Evolutionary conservation across 2,113 vertebrate genomes (phyloP).

Genomic region (Ifrita kowaldi): DNA sequence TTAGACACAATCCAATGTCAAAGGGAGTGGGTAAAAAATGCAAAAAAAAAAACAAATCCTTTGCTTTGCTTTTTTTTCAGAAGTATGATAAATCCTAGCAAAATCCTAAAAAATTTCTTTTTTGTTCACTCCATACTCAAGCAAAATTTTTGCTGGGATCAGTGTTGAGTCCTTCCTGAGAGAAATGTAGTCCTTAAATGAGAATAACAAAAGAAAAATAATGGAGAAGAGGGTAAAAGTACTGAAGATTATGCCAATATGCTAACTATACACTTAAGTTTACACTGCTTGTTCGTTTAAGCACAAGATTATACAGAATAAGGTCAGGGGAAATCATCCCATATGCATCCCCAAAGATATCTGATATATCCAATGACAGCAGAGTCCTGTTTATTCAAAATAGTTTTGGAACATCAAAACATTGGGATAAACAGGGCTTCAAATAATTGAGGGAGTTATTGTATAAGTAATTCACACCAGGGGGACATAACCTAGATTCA

Average conservation of each 20-base stretch:
- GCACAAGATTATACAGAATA: slow-evolving; percentile 30
- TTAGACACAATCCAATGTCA: neutral
- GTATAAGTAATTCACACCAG: slow-evolving; percentile 66
- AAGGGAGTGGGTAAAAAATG: neutral
- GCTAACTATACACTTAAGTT: neutral
- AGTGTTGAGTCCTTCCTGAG: neutral
- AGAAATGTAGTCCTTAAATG: neutral
- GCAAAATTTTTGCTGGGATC: neutral
- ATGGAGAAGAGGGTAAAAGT: neutral
- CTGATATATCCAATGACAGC: slow-evolving; percentile 18
- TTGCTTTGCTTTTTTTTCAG: neutral
- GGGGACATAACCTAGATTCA: slow-evolving; percentile 71
- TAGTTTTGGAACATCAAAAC: slow-evolving; percentile 66
- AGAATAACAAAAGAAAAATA: neutral
- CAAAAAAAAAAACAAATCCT: neutral
- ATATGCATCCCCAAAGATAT: slow-evolving; percentile 35
- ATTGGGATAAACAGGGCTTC: slow-evolving; percentile 61
- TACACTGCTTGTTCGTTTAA: neutral
- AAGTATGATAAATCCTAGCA: neutral
- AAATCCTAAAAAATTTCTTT: neutral
- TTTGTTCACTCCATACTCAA: neutral
- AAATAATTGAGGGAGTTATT: slow-evolving; percentile 66
- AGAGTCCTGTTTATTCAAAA: slow-evolving; percentile 58
- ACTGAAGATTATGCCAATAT: neutral
- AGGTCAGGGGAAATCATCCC: slow-evolving; percentile 30